Evolutionary conservation across 2,888 invertebrate genomes (phyloP).

Genomic region (Euphydryas editha): DNA sequence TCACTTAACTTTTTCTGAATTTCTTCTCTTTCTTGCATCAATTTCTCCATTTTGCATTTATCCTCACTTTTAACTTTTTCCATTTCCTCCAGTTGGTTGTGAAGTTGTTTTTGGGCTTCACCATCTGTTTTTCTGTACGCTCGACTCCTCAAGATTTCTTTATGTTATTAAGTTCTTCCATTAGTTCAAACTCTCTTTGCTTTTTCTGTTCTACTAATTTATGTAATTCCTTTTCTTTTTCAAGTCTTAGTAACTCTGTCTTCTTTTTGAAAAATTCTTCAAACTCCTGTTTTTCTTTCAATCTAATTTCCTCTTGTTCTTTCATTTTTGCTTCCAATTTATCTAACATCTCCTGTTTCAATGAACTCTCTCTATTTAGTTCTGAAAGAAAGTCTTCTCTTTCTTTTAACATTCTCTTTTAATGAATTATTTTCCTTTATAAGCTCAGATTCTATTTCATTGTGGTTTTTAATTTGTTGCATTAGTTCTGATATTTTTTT

Average conservation of each 20-base stretch:
- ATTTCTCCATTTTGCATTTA: too few relatives aligned
- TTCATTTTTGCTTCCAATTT: too few relatives aligned
- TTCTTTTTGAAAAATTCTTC: too few relatives aligned
- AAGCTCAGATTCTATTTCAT: slow-evolving; percentile 69
- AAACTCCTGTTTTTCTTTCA: too few relatives aligned
- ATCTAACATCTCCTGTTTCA: too few relatives aligned
- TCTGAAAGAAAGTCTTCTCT: too few relatives aligned
- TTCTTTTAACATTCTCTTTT: slow-evolving; percentile 77
- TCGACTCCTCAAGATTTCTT: slow-evolving; percentile 66
- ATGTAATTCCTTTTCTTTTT: slow-evolving; percentile 49
- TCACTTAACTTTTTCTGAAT: slow-evolving; percentile 59
- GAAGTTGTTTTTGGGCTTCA: slow-evolving; percentile 62
- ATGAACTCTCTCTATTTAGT: too few relatives aligned
- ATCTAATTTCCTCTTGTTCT: too few relatives aligned
- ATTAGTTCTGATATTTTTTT: slow-evolving; percentile 65
- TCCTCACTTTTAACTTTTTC: too few relatives aligned
- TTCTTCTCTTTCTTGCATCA: too few relatives aligned
- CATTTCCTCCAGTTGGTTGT: slow-evolving; percentile 64
- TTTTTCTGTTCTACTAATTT: not conserved
- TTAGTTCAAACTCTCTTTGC: slow-evolving; percentile 60
- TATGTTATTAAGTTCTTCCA: slow-evolving; percentile 66
- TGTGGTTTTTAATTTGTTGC: slow-evolving; percentile 71
- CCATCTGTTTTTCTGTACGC: slow-evolving; percentile 70
- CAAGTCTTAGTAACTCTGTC: too few relatives aligned
- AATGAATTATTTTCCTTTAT: slow-evolving; percentile 74